These are phyloP conservation scores for Peromyscus nudipes DNA, from an alignment of 2,797 vertebrate genomes.

Conservation along the genomic window DNA sequence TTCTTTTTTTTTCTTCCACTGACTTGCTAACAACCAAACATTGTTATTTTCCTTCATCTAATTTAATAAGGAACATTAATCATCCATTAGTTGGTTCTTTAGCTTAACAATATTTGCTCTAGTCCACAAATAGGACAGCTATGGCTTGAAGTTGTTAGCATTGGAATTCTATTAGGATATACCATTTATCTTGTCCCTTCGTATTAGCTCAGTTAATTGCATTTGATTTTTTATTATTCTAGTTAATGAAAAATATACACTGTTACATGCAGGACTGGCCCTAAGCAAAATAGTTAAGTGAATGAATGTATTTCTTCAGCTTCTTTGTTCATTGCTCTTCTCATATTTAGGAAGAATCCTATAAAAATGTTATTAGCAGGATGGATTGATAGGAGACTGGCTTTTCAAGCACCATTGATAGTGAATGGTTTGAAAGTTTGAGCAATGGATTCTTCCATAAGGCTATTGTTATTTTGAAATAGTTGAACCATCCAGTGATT, in stretches of 20 bases:
- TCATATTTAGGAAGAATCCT: conserved; percentile 45
- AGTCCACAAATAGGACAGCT: conserved; percentile 79
- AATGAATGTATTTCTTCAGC: conserved; percentile 71
- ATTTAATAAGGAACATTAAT: conserved; percentile 84
- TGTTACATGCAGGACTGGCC: conserved; percentile 59
- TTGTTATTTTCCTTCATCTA: conserved; percentile 82
- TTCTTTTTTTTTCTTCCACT: conserved; percentile 51
- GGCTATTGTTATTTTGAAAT: background rate
- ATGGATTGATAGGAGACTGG: conserved; percentile 47
- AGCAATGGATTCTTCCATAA: background rate
- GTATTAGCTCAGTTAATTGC: conserved; percentile 82
- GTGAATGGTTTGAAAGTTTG: background rate
- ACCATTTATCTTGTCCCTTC: conserved; percentile 82
- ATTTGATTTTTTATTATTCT: conserved; percentile 84
- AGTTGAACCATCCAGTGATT: background rate
- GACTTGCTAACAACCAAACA: conserved; percentile 79
- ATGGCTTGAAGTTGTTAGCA: conserved; percentile 82
- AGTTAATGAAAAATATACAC: conserved; percentile 82
- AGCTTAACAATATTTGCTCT: conserved; percentile 80
- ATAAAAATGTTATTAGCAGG: conserved; percentile 47
- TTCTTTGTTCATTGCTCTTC: conserved; percentile 53
- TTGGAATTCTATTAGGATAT: conserved; percentile 81
- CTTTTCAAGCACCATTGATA: conserved; percentile 59
- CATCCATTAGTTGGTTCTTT: conserved; percentile 81
- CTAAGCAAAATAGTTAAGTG: conserved; percentile 74